Percentiles rank a stretch among this genome's conserved stretches.
Conservation (phyloP, 2,113 vertebrate genomes). For the Misgurnus mizolepis region DNA sequence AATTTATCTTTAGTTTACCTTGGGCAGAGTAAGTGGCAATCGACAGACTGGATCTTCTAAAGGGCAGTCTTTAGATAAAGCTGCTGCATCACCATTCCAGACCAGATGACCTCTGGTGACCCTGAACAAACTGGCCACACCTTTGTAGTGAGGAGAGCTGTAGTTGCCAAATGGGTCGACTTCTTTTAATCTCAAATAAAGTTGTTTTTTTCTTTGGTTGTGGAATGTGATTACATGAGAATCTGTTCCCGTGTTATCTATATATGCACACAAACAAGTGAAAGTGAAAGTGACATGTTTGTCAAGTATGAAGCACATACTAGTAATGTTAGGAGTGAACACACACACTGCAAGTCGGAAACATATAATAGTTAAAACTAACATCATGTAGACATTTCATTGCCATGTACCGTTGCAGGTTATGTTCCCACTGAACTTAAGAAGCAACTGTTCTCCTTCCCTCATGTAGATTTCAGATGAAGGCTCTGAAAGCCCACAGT, state of each 20-base stretch:
- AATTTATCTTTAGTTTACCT: constrained; percentile 66
- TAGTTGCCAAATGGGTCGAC: constrained; percentile 86
- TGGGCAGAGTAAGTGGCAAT: constrained; percentile 81
- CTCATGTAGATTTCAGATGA: constrained; percentile 75
- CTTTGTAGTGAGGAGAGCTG: constrained; percentile 87
- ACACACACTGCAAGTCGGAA: no score
- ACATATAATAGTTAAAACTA: no score
- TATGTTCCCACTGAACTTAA: constrained; percentile 85
- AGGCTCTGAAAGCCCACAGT: constrained; percentile 72
- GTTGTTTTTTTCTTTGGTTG: constrained; percentile 76
- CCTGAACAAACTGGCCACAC: constrained; percentile 77
- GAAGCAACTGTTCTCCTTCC: constrained; percentile 83
- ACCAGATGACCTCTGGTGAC: constrained; percentile 71
- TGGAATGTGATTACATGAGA: constrained; percentile 78
- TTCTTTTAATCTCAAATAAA: constrained; percentile 77
- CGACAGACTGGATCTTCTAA: constrained; percentile 77
- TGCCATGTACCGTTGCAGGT: constrained; percentile 72
- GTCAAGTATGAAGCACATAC: no score
- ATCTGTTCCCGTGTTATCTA: constrained; percentile 21
- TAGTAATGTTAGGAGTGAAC: no score
- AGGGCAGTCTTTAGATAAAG: constrained; percentile 49
- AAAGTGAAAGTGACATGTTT: no score
- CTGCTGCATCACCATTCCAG: constrained; percentile 59
- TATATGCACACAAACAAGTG: neutral
- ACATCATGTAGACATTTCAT: no score